Conservation (phyloP, 2,888 invertebrate genomes). For the Callinectes sapidus region DNA sequence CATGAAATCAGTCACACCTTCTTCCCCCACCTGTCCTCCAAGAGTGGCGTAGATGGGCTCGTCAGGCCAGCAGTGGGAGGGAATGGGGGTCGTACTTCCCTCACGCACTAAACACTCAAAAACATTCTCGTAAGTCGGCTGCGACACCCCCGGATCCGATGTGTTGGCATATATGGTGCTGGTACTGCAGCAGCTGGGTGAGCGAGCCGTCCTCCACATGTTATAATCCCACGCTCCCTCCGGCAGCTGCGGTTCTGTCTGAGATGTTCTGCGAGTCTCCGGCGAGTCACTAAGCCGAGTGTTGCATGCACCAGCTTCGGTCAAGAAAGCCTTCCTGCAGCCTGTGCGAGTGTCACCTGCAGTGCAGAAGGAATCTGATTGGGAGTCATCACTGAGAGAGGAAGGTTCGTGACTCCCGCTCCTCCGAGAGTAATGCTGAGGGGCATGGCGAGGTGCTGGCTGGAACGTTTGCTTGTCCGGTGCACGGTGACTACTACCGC, state of each 20-base stretch:
- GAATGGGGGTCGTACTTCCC: background rate
- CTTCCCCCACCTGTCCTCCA: conserved; percentile 35
- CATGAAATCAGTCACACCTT: conserved; percentile 7
- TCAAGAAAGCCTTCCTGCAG: background rate
- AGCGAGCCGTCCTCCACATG: conserved; percentile 31
- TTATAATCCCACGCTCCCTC: conserved; percentile 41
- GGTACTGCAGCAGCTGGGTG: conserved; percentile 45
- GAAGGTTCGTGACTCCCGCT: background rate
- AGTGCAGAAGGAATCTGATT: background rate
- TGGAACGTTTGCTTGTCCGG: background rate
- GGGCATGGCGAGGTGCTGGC: background rate
- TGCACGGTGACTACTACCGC: no score
- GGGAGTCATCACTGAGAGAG: background rate
- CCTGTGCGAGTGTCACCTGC: background rate
- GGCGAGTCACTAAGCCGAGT: conserved; percentile 16
- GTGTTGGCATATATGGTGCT: conserved; percentile 51
- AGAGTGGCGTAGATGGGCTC: conserved; percentile 58
- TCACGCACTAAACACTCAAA: conserved; percentile 46
- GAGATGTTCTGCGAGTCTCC: background rate
- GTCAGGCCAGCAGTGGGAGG: conserved; percentile 33
- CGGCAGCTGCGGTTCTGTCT: background rate
- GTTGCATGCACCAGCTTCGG: background rate
- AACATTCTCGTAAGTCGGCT: conserved; percentile 50
- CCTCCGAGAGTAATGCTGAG: background rate
- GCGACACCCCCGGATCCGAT: conserved; percentile 53